Base-by-base conservation (phyloP, 2,797 vertebrate species). In the Lindbergichthys nudifrons region DNA sequence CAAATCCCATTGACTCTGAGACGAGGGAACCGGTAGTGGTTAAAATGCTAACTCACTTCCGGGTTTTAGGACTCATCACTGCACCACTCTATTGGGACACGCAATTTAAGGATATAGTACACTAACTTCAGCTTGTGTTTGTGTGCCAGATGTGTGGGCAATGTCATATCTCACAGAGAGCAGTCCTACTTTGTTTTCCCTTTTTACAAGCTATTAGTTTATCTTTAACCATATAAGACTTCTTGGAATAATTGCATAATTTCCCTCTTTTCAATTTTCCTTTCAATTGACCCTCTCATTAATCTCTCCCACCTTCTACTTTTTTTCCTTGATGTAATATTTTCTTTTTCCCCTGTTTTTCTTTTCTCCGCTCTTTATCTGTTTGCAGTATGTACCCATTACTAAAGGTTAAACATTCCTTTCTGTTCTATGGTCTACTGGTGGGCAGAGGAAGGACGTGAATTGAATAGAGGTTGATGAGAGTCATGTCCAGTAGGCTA, bases 401-500 rank as follows among this genome's bases (percentile, higher is more conserved):
- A 47, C 48, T 10, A 43, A 56, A 64, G 36, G 42, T 66, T 19
- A 41, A 73, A 59, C 64, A 21, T 7, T 41, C 36, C 21, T 75
- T 80, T 73, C 45, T 79, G 65, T 74, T 47, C 45, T 65, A n/a
- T 71, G 41, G 58, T 30, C 14, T 1, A 60, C 36, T 53, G 23
- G n/a, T 60, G 42, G 39, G 43, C 52, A 77, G 52, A 47, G n/a
- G 53, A 59, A 52, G 58, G 42, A 63, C 51, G 57, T 12, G 36
- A 10, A 18, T 6, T 60, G 51, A 52, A 21, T 51, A 18, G 13
- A 63, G 48, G 39, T 48, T 41, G 51, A 56, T 66, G 48, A 15
- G 12, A 67, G n/a, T 64, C 54, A 41, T 43, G 16, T 65, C 56
- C 72, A 54, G 43, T 12, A 46, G 58, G 21, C 53, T 73, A 43